These are phyloP conservation scores for Chionodraco myersi DNA, from an alignment of 2,113 vertebrate species.

Conservation along the genomic window DNA sequence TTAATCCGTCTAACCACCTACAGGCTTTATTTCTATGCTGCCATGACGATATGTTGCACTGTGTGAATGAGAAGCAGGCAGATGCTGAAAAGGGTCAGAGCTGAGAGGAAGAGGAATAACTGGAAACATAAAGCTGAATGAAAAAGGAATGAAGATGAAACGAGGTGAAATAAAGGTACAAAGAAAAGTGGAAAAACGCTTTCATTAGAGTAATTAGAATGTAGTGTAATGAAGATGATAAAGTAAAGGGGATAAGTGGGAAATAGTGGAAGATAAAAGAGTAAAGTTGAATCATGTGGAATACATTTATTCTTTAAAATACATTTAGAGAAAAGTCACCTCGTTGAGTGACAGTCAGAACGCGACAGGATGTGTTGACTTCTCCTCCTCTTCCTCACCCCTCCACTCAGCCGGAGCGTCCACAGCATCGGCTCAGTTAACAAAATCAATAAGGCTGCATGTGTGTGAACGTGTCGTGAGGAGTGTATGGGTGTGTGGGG, in stretches of 20 bases:
- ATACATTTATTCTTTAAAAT: background rate
- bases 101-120: too few relatives aligned
- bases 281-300: background rate
- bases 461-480: slow-evolving; percentile 78
- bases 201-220: too few relatives aligned
- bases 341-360: slow-evolving; percentile 17
- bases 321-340: background rate
- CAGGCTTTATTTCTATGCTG: too few relatives aligned
- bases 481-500: slow-evolving; percentile 40
- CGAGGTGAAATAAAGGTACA: too few relatives aligned
- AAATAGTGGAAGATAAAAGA: background rate
- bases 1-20: too few relatives aligned
- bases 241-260: background rate
- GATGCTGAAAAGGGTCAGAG: too few relatives aligned
- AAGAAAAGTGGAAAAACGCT: too few relatives aligned
- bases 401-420: slow-evolving; percentile 53
- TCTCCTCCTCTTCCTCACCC: slow-evolving; percentile 24
- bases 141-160: background rate
- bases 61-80: too few relatives aligned
- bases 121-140: background rate
- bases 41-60: too few relatives aligned
- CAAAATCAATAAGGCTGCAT: slow-evolving; percentile 84
- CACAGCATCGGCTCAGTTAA: slow-evolving; percentile 80
- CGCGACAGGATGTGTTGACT: slow-evolving; percentile 48
- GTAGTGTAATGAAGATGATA: too few relatives aligned